Evolutionary conservation across 2,797 vertebrate genomes (phyloP).

Genomic region (Poeciliopsis presidionis): DNA sequence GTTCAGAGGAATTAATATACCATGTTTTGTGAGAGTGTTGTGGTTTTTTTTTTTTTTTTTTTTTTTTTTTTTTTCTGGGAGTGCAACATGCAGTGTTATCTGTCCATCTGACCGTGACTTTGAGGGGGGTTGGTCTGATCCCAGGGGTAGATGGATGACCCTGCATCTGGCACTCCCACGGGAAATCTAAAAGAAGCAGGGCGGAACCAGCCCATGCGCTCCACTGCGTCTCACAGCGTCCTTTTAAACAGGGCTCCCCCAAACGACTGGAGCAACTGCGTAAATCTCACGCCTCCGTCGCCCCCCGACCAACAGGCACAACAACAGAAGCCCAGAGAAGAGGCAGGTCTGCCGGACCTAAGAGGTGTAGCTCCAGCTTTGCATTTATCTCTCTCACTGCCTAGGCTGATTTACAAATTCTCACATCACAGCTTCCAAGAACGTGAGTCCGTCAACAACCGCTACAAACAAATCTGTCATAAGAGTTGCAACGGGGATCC

Average conservation of each 20-base stretch:
- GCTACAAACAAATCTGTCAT: slow-evolving; percentile 37
- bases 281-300: slow-evolving; percentile 70
- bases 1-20: slow-evolving; percentile 11
- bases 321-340: slow-evolving; percentile 29
- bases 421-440: slow-evolving; percentile 39
- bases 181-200: slow-evolving; percentile 82
- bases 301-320: slow-evolving; percentile 21
- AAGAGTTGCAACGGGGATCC: slow-evolving; percentile 1
- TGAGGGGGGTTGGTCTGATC: slow-evolving; percentile 48
- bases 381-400: slow-evolving; percentile 47
- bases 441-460: slow-evolving; percentile 18
- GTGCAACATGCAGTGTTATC: slow-evolving; percentile 27
- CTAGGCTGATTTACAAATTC: slow-evolving; percentile 39
- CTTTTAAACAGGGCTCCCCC: slow-evolving; percentile 66
- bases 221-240: slow-evolving; percentile 79
- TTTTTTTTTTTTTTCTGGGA: neutral
- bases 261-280: slow-evolving; percentile 64
- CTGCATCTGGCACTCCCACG: slow-evolving; percentile 80
- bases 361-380: slow-evolving; percentile 45
- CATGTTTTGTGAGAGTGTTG: slow-evolving; percentile 4
- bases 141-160: slow-evolving; percentile 70
- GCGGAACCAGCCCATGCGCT: slow-evolving; percentile 80
- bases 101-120: slow-evolving; percentile 62
- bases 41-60: neutral
- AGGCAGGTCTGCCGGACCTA: slow-evolving; percentile 49